Conservation (phyloP, 2,113 vertebrate species). For the Dasyornis broadbenti region DNA sequence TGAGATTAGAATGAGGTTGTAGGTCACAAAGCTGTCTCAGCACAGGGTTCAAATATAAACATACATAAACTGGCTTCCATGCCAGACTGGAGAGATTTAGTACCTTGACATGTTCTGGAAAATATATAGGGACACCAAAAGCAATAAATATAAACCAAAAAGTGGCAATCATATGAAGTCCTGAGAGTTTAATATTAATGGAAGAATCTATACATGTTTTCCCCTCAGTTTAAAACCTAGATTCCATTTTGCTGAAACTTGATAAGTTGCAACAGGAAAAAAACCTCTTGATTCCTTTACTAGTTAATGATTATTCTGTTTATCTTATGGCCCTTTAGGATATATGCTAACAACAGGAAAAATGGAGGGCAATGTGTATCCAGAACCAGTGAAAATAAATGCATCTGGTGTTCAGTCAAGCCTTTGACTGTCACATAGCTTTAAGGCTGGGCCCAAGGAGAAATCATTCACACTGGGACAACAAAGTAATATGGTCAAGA, state of each 20-base stretch:
- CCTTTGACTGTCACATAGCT: neutral
- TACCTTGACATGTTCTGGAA: slow-evolving; percentile 46
- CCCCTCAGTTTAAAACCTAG: neutral
- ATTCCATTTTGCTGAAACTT: neutral
- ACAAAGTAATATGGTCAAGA: neutral
- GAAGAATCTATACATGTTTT: slow-evolving; percentile 11
- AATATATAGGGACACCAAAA: slow-evolving; percentile 50
- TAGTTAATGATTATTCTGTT: neutral
- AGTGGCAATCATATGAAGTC: slow-evolving; percentile 44
- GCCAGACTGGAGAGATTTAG: slow-evolving; percentile 48
- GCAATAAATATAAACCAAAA: slow-evolving; percentile 58
- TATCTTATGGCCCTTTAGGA: neutral
- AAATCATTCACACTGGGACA: neutral
- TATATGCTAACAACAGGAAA: neutral
- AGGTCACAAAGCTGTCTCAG: slow-evolving; percentile 60
- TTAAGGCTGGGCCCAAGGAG: neutral
- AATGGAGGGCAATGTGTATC: neutral
- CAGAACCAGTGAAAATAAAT: neutral
- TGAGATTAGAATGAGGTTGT: slow-evolving; percentile 54
- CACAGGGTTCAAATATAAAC: slow-evolving; percentile 56
- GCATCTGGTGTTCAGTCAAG: neutral
- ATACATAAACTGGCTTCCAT: slow-evolving; percentile 49
- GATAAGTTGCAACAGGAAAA: neutral
- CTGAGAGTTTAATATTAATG: slow-evolving; percentile 59
- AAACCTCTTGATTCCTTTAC: neutral